Conservation (phyloP, 30 jellyfish, hydroid and myxozoan species). For the Chironex yamaguchii region DNA sequence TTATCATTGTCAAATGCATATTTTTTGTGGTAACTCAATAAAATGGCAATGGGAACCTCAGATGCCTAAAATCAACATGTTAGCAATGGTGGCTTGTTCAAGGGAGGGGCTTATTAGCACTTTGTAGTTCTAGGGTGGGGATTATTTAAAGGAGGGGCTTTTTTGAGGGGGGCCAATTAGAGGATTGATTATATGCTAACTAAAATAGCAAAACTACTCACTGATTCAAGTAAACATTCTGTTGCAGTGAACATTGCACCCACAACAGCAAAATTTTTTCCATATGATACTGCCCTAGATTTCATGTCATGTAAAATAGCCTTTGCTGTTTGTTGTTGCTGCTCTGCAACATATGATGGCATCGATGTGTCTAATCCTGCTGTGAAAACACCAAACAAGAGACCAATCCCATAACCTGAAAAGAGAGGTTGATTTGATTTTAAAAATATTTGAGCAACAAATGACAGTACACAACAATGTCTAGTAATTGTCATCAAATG, state of each 20-base stretch:
- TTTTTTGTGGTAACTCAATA: background rate
- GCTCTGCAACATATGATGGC: slow-evolving; percentile 90
- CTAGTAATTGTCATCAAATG: no score
- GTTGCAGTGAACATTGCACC: slow-evolving; percentile 99
- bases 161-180: no score
- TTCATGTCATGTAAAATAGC: slow-evolving; percentile 92
- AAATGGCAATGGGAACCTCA: background rate
- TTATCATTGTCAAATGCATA: no score
- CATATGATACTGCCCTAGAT: slow-evolving; percentile 93
- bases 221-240: slow-evolving; percentile 93
- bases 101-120: no score
- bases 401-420: slow-evolving; percentile 98
- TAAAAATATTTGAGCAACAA: no score
- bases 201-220: slow-evolving; percentile 24
- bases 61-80: no score
- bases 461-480: no score
- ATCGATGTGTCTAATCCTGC: slow-evolving; percentile 98
- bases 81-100: no score
- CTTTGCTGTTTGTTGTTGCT: slow-evolving; percentile 89
- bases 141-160: no score
- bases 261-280: slow-evolving; percentile 97
- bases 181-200: background rate
- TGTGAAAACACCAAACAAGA: slow-evolving; percentile 94
- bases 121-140: no score
- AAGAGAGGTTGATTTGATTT: no score